Conservation (phyloP, 2,113 vertebrate species). For the Gorsachius goisagi region DNA sequence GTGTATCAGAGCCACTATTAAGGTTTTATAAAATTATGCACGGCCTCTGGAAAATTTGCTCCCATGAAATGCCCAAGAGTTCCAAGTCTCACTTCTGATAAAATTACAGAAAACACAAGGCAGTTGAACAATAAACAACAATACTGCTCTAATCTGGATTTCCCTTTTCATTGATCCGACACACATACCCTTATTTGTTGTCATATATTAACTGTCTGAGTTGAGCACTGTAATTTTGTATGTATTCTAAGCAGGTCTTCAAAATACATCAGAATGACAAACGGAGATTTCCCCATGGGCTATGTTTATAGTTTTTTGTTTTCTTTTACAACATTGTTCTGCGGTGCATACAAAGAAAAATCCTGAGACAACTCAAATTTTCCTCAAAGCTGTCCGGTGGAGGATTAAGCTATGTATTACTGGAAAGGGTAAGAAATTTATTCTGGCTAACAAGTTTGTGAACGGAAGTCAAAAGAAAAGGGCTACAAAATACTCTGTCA, state of each 20-base stretch:
- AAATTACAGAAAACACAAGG: background rate
- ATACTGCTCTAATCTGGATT: background rate
- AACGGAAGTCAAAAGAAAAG: background rate
- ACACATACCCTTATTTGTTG: background rate
- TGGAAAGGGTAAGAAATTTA: background rate
- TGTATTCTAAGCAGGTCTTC: background rate
- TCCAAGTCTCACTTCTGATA: background rate
- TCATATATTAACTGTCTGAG: background rate
- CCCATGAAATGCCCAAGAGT: background rate
- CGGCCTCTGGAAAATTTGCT: background rate
- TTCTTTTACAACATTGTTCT: background rate
- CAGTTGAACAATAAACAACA: background rate
- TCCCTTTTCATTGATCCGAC: background rate
- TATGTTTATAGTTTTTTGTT: background rate
- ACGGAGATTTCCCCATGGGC: background rate
- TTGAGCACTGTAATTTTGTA: background rate
- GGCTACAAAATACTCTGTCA: background rate
- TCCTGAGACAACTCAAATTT: background rate
- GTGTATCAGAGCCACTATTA: background rate
- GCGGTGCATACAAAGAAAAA: background rate
- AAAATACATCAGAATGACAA: background rate
- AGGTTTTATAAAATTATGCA: background rate
- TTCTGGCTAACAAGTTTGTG: background rate
- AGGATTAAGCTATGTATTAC: background rate
- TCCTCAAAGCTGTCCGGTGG: background rate